These are phyloP conservation scores for Tetramorium bicarinatum DNA, from an alignment of 2,888 invertebrate genomes.

Conservation along the genomic window DNA sequence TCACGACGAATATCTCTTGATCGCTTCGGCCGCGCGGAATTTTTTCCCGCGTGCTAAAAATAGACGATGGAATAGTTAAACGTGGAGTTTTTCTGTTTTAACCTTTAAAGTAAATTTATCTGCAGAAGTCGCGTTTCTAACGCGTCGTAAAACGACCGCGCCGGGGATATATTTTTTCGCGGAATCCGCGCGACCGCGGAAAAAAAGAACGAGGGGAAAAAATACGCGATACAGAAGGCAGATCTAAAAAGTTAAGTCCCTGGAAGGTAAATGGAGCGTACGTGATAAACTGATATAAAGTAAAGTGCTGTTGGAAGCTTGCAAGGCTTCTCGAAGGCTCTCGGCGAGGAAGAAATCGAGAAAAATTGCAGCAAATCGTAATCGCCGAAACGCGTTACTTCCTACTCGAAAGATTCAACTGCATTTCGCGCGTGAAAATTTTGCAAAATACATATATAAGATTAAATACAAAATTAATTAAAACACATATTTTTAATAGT, in stretches of 20 bases:
- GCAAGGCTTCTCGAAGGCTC: not conserved
- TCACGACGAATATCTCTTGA: not conserved
- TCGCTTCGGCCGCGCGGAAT: not conserved
- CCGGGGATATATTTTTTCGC: not conserved
- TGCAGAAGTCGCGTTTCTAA: not conserved
- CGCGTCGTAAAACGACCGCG: not conserved
- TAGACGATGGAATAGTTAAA: not conserved
- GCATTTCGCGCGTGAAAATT: not conserved
- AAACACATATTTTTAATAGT: too few species aligned
- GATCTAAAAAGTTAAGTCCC: conserved; percentile 46
- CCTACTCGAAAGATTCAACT: not conserved
- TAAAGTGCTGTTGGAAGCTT: conserved; percentile 23
- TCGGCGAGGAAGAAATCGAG: conserved; percentile 33
- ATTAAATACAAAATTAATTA: not conserved
- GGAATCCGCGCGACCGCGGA: not conserved
- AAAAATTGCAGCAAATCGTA: conserved; percentile 51
- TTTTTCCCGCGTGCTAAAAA: not conserved
- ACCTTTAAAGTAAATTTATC: not conserved
- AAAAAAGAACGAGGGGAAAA: not conserved
- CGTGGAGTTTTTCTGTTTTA: not conserved
- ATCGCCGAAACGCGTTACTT: conserved; percentile 29
- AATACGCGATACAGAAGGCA: conserved; percentile 11
- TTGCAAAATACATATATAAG: not conserved
- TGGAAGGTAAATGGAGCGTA: conserved; percentile 27
- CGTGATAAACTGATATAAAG: conserved; percentile 52